Evolutionary conservation across 2,113 vertebrate species (phyloP).

Genomic region (Ranitomeya imitator): DNA sequence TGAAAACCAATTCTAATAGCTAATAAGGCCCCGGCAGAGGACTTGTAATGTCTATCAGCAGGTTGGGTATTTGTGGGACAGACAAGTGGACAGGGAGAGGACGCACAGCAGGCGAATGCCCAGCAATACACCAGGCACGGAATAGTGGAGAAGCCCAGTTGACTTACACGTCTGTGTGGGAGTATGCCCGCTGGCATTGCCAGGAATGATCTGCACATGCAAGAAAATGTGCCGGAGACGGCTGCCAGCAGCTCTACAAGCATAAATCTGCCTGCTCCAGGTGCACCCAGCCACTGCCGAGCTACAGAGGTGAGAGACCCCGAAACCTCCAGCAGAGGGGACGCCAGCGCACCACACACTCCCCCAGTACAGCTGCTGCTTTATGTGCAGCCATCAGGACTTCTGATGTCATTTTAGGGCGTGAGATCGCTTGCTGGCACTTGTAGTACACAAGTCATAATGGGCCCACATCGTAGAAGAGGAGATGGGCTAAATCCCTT

Average conservation of each 20-base stretch:
- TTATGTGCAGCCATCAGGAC: background rate
- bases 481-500: background rate
- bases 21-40: background rate
- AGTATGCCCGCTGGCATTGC: background rate
- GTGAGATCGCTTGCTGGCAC: background rate
- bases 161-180: background rate
- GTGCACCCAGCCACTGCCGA: background rate
- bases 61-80: no score
- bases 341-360: background rate
- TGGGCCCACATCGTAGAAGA: background rate
- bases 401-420: background rate
- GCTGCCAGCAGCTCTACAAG: background rate
- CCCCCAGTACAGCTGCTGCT: background rate
- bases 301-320: slow-evolving; percentile 18
- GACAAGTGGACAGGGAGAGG: background rate
- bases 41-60: background rate
- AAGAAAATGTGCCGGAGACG: slow-evolving; percentile 3
- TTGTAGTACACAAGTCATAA: background rate
- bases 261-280: slow-evolving; percentile 31
- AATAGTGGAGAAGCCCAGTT: background rate
- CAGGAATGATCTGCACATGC: slow-evolving; percentile 13
- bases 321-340: background rate
- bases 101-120: background rate
- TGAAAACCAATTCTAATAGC: background rate
- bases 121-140: background rate